Conservation (phyloP, 2,888 invertebrate species). For the Lasioglossum marginatum region DNA sequence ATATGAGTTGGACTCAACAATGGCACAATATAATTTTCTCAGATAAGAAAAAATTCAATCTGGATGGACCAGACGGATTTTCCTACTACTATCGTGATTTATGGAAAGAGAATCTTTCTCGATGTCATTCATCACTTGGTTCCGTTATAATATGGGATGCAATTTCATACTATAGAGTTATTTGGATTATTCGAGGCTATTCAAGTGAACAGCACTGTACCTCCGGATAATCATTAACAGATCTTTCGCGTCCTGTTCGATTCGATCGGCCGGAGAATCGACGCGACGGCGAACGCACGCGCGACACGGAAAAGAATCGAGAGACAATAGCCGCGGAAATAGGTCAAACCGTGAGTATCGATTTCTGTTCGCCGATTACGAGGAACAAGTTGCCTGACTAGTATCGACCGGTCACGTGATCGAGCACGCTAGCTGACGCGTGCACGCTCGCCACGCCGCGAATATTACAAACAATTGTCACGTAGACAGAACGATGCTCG, state of each 20-base stretch:
- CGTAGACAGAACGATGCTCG: slow-evolving; percentile 26
- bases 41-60: no score
- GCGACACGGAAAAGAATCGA: slow-evolving; percentile 22
- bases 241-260: slow-evolving; percentile 35
- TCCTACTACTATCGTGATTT: no score
- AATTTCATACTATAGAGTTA: no score
- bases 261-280: slow-evolving; percentile 11
- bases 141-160: no score
- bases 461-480: slow-evolving; percentile 39
- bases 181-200: no score
- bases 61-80: no score
- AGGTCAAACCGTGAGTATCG: slow-evolving; percentile 28
- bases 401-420: slow-evolving; percentile 17
- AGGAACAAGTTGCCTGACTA: background rate
- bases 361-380: slow-evolving; percentile 27
- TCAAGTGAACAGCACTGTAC: no score
- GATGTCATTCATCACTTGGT: no score
- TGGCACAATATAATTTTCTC: no score
- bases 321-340: slow-evolving; percentile 35
- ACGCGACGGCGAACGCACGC: background rate
- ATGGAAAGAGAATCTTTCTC: no score
- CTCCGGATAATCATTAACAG: slow-evolving; percentile 43
- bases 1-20: no score
- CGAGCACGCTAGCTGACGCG: background rate
- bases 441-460: background rate